Evolutionary conservation across 2,113 vertebrate species (phyloP), one percentile per base, ranked within the genome.

Genomic region (Amblyornis subalaris): DNA sequence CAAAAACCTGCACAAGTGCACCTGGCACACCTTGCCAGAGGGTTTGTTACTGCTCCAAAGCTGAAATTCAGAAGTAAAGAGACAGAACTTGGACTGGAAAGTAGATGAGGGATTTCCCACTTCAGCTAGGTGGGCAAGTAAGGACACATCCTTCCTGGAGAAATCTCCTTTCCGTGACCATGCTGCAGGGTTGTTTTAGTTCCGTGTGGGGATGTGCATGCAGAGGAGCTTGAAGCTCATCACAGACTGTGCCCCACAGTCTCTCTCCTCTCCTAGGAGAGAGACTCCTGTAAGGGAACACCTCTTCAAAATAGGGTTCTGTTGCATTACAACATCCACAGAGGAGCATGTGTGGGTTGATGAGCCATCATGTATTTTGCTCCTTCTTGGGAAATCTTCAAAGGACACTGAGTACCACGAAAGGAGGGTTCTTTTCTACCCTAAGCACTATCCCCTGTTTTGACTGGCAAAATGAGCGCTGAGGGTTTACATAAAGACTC

Each of bases 381-480:
- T 48, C 6, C n/a, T 61, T 19, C 14, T 22, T 45, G 19, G 33
- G 25, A 67, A 44, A 53, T 90, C 74, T 80, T 74, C 26, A 29
- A 76, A 94, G 29, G 13, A 28, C 7, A 20, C 50, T 22, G n/a
- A 44, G 10, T 72, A 28, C 36, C 7, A 24, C n/a, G 13, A 38
- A 79, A 66, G 45, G 3, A 51, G 12, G 6, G 5, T 24, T 89
- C 3, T 22, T 74, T 58, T 19, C 15, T 29, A 47, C 17, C 6
- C 23, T 1, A 1, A 65, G 16, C 33, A 12, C 7, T 4, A 2
- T 54, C 7, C 4, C 4, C 33, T 66, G 1, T 70, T 66, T 53
- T 13, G 0, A 1, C 21, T 57, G 13, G 20, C 45, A 84, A 81
- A 87, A 29, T 19, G 6, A 19, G 7, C 14, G 9, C 42, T 48